Base-by-base conservation (phyloP, 2,797 vertebrate genomes). In the Mionectes olivaceus region DNA sequence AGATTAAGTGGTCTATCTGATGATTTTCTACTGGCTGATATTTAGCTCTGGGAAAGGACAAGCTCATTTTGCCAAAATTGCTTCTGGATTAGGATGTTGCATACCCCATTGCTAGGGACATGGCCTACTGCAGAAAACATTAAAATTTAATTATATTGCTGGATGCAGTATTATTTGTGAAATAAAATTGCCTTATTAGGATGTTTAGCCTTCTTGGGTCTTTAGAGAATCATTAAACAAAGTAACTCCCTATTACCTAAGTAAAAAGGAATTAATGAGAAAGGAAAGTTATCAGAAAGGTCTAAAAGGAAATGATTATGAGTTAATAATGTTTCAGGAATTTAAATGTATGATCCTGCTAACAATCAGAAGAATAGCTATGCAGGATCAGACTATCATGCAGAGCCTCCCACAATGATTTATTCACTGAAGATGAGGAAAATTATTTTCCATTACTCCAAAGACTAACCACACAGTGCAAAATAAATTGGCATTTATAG, bases 401-500 rank as follows among this genome's bases (percentile, higher is more conserved):
- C 86, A 82, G 94, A 94, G 83, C 15, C 35, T 79, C 87, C 68
- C 59, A 55, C 25, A 81, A 70, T 85, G 90, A 92, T 86, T 90
- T 64, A 82, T 95, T 94, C 93, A 76, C 94, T 94, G 96, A 96
- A 88, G 83, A 92, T 88, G 57, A 89, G 46, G 71, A 83, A 97
- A 95, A 93, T 61, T 83, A 93, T 94, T 96, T 78, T 96, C 57
- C 43, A 73, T 96, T 94, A 89, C 73, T 94, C 89, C 70, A 92
- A 86, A 94, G 64, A 95, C 70, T 61, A 95, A 87, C 82, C 93
- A 93, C 65, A 92, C 39, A 92, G 43, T 69, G 84, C 82, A 95
- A 93, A 92, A 67, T 78, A 96, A 96, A 93, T 89, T 78, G 76
- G 37, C 81, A 91, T 97, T 97, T 95, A 89, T 76, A 89, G n/a